Conservation (phyloP, 2,888 invertebrate species). For the Incurvaria masculella region DNA sequence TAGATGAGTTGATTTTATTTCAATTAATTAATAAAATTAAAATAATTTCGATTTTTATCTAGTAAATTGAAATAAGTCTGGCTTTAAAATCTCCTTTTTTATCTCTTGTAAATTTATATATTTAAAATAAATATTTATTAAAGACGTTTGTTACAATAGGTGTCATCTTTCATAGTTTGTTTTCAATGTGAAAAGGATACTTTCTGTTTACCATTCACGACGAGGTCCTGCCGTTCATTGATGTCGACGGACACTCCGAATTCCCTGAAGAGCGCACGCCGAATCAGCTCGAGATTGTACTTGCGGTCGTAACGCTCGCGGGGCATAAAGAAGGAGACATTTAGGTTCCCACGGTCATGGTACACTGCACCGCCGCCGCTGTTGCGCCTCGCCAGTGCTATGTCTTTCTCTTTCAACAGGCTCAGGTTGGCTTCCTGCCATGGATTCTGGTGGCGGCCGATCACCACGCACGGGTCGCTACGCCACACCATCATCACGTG, state of each 20-base stretch:
- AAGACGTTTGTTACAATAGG: background rate
- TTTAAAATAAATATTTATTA: background rate
- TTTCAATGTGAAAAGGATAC: conserved; percentile 51
- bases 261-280: conserved; percentile 74
- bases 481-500: conserved; percentile 90
- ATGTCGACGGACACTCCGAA: conserved; percentile 77
- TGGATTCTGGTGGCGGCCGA: conserved; percentile 96
- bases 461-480: conserved; percentile 91
- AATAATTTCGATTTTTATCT: no score
- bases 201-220: conserved; percentile 73
- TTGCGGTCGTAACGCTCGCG: conserved; percentile 79
- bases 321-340: conserved; percentile 88
- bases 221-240: conserved; percentile 83
- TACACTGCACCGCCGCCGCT: conserved; percentile 97
- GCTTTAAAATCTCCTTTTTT: background rate
- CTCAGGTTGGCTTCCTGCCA: conserved; percentile 88
- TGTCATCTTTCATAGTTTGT: background rate
- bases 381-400: conserved; percentile 81
- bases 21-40: no score
- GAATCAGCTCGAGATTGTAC: conserved; percentile 85
- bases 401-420: conserved; percentile 60
- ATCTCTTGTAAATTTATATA: background rate
- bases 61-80: conserved; percentile 10
- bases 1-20: no score
- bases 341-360: conserved; percentile 92